Evolutionary conservation across 2,888 invertebrate species (phyloP).

Genomic region (Ophioninae sp.): DNA sequence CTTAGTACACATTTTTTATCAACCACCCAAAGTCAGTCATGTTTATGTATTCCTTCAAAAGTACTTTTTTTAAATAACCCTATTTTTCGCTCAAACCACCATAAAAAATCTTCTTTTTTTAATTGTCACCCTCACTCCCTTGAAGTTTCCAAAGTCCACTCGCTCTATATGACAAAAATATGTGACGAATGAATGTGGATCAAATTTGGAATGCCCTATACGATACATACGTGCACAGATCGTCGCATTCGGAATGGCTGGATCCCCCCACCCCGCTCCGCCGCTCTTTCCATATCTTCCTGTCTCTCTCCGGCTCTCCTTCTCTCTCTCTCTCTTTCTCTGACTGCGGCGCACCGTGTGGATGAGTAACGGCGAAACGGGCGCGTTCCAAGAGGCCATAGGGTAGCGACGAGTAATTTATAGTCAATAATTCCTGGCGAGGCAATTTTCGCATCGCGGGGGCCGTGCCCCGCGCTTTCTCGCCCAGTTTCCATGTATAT

Average conservation of each 20-base stretch:
- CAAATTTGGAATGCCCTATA: neutral
- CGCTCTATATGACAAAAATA: too few relatives aligned
- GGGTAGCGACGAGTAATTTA: conserved; percentile 73
- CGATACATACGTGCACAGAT: neutral
- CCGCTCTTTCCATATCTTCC: neutral
- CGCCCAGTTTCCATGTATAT: conserved; percentile 54
- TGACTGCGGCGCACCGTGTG: conserved; percentile 68
- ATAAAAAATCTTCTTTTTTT: too few relatives aligned
- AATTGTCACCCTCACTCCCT: too few relatives aligned
- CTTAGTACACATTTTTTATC: too few relatives aligned
- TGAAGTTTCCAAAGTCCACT: too few relatives aligned
- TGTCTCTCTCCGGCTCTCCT: too few relatives aligned
- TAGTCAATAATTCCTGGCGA: conserved; percentile 77
- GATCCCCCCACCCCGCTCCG: neutral
- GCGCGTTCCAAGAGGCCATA: conserved; percentile 67
- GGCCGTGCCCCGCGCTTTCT: conserved; percentile 68
- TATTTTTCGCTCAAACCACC: too few relatives aligned
- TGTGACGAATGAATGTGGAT: neutral
- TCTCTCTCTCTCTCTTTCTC: conserved; percentile 24
- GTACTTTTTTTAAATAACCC: too few relatives aligned
- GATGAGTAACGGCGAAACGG: conserved; percentile 74
- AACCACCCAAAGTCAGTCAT: too few relatives aligned
- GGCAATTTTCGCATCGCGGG: conserved; percentile 76
- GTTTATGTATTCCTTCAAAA: too few relatives aligned
- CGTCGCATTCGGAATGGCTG: neutral